Evolutionary conservation across 2,113 vertebrate species (phyloP), one percentile per base, ranked within the genome.

Genomic region (Macrotus californicus): DNA sequence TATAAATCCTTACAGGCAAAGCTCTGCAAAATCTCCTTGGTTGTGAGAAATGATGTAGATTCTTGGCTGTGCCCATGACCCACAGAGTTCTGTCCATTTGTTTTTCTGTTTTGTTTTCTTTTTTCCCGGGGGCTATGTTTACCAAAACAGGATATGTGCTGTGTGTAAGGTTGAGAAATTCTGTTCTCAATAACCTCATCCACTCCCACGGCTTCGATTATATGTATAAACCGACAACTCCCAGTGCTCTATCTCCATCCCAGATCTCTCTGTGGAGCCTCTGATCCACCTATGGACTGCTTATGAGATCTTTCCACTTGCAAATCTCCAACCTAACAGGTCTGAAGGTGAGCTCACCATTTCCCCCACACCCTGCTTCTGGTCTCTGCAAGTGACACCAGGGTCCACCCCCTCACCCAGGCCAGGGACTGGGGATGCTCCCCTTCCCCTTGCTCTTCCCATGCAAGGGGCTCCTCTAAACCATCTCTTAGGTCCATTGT

Each of bases 141-240:
- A 67, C 77, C 80, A 84, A 85, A 91, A 89, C 69, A 89, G 3
- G 22, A 1, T n/a, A 15, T 41, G 64, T 1, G 2, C 29, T 39
- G 34, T 16, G 19, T n/a, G 41, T 22, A 22, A 82, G 82, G 41
- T 73, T 94, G 89, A 95, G 92, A 87, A 94, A 94, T 43, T 8
- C 56, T 72, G 36, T 61, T 80, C 82, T 64, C 85, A 64, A 16
- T 77, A 87, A 92, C 72, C 86, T 94, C 93, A 34, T 46, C 31
- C 39, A 83, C 91, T 54, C 95, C 94, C 86, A 90, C 29, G 0
- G 50, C 76, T 91, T 50, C 7, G 1, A 94, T 82, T 64, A 50
- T 72, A 14, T 72, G 43, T 69, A 4, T 2, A 34, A 24, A 29
- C 34, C 0, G 21, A 46, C 67, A 79, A 52, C 84, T 95, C 86